These are phyloP conservation scores for Drosophila sulfurigaster DNA, from an alignment of 1,140 invertebrate species.

Conservation along the genomic window DNA sequence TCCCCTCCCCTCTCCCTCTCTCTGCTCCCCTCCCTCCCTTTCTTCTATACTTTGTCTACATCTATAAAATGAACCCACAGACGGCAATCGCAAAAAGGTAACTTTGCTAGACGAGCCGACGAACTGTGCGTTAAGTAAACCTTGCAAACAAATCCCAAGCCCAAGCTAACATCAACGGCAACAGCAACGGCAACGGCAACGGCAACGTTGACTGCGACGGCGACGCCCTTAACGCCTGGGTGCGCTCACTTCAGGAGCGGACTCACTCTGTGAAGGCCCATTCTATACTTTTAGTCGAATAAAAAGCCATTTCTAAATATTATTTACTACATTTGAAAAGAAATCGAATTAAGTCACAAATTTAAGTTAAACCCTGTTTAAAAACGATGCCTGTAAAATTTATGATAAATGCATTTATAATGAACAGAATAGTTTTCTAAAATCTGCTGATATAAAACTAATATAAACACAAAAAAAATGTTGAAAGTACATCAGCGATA, in stretches of 20 bases:
- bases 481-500: too few relatives aligned
- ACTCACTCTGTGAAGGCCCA: not conserved
- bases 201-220: constrained; percentile 2
- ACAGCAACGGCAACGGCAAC: constrained; percentile 4
- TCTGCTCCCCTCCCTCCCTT: not conserved
- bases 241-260: constrained; percentile 42
- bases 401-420: too few relatives aligned
- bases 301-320: too few relatives aligned
- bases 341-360: too few relatives aligned
- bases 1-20: not conserved
- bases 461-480: too few relatives aligned
- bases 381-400: too few relatives aligned
- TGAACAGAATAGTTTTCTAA: too few relatives aligned
- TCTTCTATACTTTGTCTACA: not conserved
- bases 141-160: constrained; percentile 57
- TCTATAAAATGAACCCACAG: constrained; percentile 62
- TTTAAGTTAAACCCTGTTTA: too few relatives aligned
- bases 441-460: too few relatives aligned
- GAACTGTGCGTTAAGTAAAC: constrained; percentile 61
- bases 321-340: too few relatives aligned
- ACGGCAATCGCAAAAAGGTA: constrained; percentile 63
- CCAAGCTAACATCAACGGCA: not conserved
- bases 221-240: constrained; percentile 61
- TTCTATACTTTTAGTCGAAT: too few relatives aligned
- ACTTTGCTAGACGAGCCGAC: constrained; percentile 57